Evolutionary conservation across 1,140 invertebrate genomes (phyloP).

Genomic region (Polypedilum pembai): DNA sequence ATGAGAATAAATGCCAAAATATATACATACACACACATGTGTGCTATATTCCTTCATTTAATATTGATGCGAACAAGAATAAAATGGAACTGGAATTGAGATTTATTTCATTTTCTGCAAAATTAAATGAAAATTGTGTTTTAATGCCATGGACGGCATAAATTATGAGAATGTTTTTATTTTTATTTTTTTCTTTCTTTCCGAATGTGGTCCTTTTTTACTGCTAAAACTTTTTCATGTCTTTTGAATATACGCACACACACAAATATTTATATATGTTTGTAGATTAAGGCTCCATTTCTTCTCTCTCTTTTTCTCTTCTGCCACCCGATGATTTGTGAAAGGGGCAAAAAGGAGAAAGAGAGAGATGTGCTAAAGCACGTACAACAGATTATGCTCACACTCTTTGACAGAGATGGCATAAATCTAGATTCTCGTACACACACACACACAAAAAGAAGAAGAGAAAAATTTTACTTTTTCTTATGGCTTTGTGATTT

Average conservation of each 20-base stretch:
- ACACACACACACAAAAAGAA: no score
- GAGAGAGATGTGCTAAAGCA: not conserved
- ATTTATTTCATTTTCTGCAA: not conserved
- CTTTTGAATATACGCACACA: not conserved
- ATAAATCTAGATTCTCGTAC: not conserved
- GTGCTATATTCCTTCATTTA: not conserved
- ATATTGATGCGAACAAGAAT: not conserved
- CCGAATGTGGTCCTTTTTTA: not conserved
- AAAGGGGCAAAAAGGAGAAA: not conserved
- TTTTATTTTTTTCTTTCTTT: not conserved
- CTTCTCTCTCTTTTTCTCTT: not conserved
- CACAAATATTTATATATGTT: not conserved
- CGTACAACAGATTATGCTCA: conserved; percentile 11
- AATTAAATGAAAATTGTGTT: conserved; percentile 19
- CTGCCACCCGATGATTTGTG: no score
- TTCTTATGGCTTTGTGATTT: not conserved
- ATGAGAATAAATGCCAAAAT: no score
- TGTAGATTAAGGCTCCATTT: not conserved
- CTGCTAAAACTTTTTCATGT: not conserved
- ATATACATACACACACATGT: no score
- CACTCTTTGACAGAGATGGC: not conserved
- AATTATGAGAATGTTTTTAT: conserved; percentile 1
- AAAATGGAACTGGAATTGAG: not conserved
- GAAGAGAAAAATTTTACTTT: not conserved
- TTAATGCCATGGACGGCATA: not conserved